A percentile compares a stretch with the other conserved stretches of the same genome.
Conservation (phyloP, 2,888 invertebrate genomes). For the Lissocephala sabroskyi region DNA sequence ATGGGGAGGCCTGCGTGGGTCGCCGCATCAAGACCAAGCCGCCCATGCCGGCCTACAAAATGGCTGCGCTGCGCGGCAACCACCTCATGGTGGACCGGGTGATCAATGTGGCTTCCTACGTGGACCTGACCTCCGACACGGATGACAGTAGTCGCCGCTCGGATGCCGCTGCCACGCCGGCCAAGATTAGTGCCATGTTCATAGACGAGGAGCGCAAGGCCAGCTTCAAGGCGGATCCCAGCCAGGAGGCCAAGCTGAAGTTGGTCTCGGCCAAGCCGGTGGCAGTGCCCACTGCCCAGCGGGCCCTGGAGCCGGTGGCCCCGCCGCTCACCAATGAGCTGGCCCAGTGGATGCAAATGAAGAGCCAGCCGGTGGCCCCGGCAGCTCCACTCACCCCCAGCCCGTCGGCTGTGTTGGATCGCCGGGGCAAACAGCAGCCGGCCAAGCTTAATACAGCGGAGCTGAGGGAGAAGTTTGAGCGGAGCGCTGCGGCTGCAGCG, state of each 20-base stretch:
- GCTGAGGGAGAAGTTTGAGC: slow-evolving; percentile 71
- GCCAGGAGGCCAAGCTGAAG: slow-evolving; percentile 53
- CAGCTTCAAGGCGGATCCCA: slow-evolving; percentile 70
- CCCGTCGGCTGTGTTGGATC: slow-evolving; percentile 10
- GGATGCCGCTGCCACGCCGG: slow-evolving; percentile 63
- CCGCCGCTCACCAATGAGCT: slow-evolving; percentile 38
- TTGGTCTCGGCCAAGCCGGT: slow-evolving; percentile 34
- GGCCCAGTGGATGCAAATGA: slow-evolving; percentile 66
- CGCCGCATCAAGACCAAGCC: slow-evolving; percentile 73
- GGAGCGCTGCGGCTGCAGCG: slow-evolving; percentile 41
- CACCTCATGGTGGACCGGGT: slow-evolving; percentile 70
- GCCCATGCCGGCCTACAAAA: slow-evolving; percentile 28
- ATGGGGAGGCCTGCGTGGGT: slow-evolving; percentile 70
- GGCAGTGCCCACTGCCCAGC: slow-evolving; percentile 30
- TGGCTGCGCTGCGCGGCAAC: slow-evolving; percentile 30
- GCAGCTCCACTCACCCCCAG: slow-evolving; percentile 34
- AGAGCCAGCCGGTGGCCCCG: slow-evolving; percentile 41
- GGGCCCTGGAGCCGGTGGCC: slow-evolving; percentile 29
- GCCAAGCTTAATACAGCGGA: slow-evolving; percentile 64
- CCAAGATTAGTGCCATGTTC: slow-evolving; percentile 72
- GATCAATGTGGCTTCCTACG: slow-evolving; percentile 72
- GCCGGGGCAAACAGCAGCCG: slow-evolving; percentile 12
- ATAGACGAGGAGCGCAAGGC: slow-evolving; percentile 72
- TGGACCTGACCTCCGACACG: slow-evolving; percentile 71
- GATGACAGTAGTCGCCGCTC: slow-evolving; percentile 72